Conservation (phyloP, 1,140 invertebrate species). For the Sarcophaga peregrina region DNA sequence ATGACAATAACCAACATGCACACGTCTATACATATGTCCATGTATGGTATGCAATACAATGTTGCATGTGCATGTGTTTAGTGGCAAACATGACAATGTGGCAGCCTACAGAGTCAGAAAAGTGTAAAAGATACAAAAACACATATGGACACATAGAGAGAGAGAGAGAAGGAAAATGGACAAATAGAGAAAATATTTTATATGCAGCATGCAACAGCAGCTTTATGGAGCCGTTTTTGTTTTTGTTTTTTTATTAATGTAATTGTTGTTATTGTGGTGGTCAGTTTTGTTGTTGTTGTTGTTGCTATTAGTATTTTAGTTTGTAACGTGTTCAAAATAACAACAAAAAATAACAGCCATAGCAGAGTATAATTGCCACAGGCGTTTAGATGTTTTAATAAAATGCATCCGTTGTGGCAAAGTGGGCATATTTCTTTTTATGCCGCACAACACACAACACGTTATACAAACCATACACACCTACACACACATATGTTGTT, state of each 20-base stretch:
- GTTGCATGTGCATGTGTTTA: background rate
- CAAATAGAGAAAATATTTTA: no score
- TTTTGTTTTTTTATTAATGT: no score
- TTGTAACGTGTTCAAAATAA: background rate
- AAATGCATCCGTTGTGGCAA: conserved; percentile 21
- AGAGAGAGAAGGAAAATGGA: no score
- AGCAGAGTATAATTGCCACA: conserved; percentile 14
- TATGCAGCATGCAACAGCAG: no score
- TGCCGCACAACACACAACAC: no score
- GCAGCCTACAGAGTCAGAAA: background rate
- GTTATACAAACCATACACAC: background rate
- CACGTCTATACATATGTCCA: background rate
- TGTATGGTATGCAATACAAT: background rate
- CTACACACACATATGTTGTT: background rate
- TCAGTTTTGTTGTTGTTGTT: background rate
- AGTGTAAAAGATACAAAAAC: background rate
- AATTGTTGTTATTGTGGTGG: no score
- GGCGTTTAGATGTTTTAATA: conserved; percentile 18
- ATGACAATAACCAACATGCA: background rate
- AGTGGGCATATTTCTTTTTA: background rate
- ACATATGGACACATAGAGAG: no score
- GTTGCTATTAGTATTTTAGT: background rate
- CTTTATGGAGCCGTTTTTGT: no score
- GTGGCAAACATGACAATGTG: background rate
- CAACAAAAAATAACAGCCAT: background rate